phyloP scores from a whole-genome alignment of 1,140 invertebrate species.

The Neoseiulus cucumeris region DNA sequence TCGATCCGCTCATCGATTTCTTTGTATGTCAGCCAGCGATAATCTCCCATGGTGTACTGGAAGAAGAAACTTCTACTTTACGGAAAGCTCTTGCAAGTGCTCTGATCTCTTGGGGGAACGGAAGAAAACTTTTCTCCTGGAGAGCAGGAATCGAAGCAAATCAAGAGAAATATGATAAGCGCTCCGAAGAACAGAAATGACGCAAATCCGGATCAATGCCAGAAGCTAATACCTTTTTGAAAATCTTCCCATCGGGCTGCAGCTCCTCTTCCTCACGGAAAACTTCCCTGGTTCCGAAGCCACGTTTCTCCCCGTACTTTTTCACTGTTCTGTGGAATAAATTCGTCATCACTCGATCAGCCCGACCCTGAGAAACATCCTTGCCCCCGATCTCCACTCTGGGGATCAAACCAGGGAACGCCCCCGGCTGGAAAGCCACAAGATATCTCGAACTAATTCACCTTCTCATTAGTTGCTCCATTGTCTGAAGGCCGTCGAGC shows the following conservation, averaged over 20 bases:
- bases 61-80: not conserved
- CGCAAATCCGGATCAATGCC: too few relatives aligned
- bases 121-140: too few relatives aligned
- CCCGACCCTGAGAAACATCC: not conserved
- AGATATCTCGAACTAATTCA: not conserved
- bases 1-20: constrained; percentile 51
- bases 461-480: constrained; percentile 4
- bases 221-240: constrained; percentile 50
- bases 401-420: not conserved
- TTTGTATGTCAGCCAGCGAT: constrained; percentile 64
- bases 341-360: constrained; percentile 44
- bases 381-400: too few relatives aligned
- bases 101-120: too few relatives aligned
- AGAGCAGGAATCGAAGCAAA: constrained; percentile 14
- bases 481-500: not conserved
- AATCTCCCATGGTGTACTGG: constrained; percentile 47
- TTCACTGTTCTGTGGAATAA: constrained; percentile 55
- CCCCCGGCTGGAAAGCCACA: not conserved
- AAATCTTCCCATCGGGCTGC: constrained; percentile 77
- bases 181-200: too few relatives aligned
- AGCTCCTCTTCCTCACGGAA: constrained; percentile 76
- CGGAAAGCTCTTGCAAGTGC: too few relatives aligned
- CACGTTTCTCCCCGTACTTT: constrained; percentile 45
- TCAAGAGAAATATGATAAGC: too few relatives aligned
- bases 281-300: constrained; percentile 72